Conservation (phyloP, 2,113 vertebrate species). For the Anoura caudifer region DNA sequence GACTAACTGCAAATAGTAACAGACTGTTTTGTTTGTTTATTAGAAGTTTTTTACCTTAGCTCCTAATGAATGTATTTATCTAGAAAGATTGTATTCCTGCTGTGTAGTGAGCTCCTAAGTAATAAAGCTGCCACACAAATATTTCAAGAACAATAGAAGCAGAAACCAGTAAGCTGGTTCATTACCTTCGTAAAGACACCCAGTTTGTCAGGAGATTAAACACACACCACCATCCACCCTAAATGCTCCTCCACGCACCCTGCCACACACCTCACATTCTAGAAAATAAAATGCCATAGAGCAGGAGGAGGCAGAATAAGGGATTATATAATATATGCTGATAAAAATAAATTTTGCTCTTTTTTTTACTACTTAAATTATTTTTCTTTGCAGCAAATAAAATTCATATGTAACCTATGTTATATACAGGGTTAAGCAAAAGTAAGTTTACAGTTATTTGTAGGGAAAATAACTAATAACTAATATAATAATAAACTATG, state of each 20-base stretch:
- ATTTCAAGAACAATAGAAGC: constrained; percentile 47
- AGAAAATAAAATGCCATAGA: not conserved
- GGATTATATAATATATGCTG: not conserved
- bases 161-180: constrained; percentile 7
- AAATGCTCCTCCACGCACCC: not conserved
- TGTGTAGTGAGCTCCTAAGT: not conserved
- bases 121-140: constrained; percentile 52
- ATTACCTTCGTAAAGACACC: not conserved
- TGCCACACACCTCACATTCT: not conserved
- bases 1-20: constrained; percentile 82
- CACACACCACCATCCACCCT: not conserved
- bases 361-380: not conserved
- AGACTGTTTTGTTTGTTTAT: constrained; percentile 72
- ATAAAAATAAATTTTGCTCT: not conserved
- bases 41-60: constrained; percentile 41
- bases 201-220: not conserved
- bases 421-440: not conserved
- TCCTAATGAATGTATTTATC: constrained; percentile 26
- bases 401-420: not conserved
- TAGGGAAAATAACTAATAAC: not conserved
- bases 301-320: not conserved
- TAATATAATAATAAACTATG: not conserved
- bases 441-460: not conserved
- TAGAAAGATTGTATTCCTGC: constrained; percentile 47
- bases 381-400: constrained; percentile 32